Base-by-base conservation (phyloP, 2,888 invertebrate species). In the Drosophila nigricruria region DNA sequence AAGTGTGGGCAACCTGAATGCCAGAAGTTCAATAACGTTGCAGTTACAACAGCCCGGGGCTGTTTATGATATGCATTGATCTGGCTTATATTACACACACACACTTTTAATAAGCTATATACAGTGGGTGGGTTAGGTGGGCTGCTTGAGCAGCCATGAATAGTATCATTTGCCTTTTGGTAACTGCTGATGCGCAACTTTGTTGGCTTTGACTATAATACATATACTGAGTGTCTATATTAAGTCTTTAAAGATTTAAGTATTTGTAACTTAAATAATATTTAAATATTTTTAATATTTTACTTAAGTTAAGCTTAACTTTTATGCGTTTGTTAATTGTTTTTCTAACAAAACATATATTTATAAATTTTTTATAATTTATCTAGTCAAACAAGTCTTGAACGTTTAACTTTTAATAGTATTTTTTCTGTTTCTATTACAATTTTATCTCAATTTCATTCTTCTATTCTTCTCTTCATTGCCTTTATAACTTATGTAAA, bases 21-120 rank as follows among this genome's bases (percentile, higher is more conserved):
- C 70, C 59, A 67, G 74, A 62, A 69, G 70, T 71, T 79, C 74
- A 78, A 78, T 81, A 68, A 60, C 61, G 47, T 73, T 77, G 53
- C 43, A 53, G 38, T 40, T 70, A 38, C 52, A 42, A 14, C 12
- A 10, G 57, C 65, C 65, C 27, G 32, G 12, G 50, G 65, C 64
- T 70, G 45, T 62, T 65, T 53, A 66, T 79, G 56, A 75, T 75
- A 62, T 62, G 76, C 76, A 79, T 79, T 66, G 62, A 77, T 70
- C 49, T 27, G 40, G 66, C 60, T 62, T 57, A 62, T 59, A 38
- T 68, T 34, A 27, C 57, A 52, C 23, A 27, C 57, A 52, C 23
- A 42, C 36, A 63, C 40, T 47, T 43, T 27, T 45, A 70, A 54
- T 60, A 54, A 54, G 45, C 60, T 16, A 18, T 0, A 16, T 16